These are phyloP conservation scores for Galaxias olidus DNA, from an alignment of 2,797 vertebrate species.

Conservation along the genomic window DNA sequence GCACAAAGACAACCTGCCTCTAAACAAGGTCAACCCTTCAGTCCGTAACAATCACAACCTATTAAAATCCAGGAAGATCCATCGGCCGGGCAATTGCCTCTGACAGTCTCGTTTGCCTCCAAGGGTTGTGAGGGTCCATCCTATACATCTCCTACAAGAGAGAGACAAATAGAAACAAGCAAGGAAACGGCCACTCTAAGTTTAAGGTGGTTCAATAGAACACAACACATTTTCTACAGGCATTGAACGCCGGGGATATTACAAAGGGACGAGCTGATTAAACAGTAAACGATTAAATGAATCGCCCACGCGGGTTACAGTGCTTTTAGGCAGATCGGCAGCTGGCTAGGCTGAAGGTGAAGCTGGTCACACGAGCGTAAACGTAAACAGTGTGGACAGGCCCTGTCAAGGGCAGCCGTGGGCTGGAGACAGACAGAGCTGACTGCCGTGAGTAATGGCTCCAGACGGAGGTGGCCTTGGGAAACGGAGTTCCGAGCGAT, in stretches of 20 bases:
- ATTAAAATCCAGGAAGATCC: constrained; percentile 66
- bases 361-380: constrained; percentile 39
- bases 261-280: too few species aligned
- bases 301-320: too few species aligned
- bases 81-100: constrained; percentile 61
- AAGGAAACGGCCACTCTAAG: constrained; percentile 31
- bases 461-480: constrained; percentile 67
- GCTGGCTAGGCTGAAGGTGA: not conserved
- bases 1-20: constrained; percentile 37
- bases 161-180: constrained; percentile 56
- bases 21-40: constrained; percentile 62
- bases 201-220: not conserved
- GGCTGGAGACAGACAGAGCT: constrained; percentile 21
- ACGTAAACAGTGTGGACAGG: constrained; percentile 41
- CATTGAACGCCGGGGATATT: too few species aligned
- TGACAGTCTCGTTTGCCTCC: constrained; percentile 65
- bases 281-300: too few species aligned
- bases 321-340: too few species aligned
- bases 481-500: constrained; percentile 70
- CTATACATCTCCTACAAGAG: constrained; percentile 42
- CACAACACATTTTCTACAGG: too few species aligned
- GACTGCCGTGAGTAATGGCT: constrained; percentile 70
- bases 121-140: constrained; percentile 61
- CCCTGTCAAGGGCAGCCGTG: constrained; percentile 46
- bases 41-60: constrained; percentile 53